A percentile compares a stretch with the other conserved stretches of the same genome.
phyloP scores from a whole-genome alignment of 2,797 vertebrate species.

The Coregonus suidteri region DNA sequence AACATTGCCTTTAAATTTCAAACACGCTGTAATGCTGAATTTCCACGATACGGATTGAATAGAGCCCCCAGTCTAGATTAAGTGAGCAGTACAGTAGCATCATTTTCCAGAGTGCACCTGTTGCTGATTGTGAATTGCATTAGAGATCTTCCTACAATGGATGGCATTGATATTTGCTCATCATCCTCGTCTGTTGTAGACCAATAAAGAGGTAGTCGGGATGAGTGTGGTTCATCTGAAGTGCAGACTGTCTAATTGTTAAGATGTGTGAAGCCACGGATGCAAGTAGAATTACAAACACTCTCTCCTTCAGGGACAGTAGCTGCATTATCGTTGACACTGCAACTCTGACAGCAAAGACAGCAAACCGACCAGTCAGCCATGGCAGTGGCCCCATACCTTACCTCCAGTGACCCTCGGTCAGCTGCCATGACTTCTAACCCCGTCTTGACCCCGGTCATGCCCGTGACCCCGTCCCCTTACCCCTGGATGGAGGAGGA shows the following conservation, averaged over 20 bases:
- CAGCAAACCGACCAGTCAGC: neutral
- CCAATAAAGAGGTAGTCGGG: too few species aligned
- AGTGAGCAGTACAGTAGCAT: neutral
- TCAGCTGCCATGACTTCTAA: neutral
- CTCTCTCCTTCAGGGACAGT: neutral
- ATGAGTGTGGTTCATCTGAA: conserved; percentile 12
- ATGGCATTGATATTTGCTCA: neutral
- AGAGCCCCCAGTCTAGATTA: neutral
- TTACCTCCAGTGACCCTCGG: conserved; percentile 35
- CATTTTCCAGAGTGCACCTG: neutral
- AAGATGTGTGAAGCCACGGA: neutral
- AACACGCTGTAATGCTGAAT: too few species aligned
- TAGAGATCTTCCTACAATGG: neutral
- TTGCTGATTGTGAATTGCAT: neutral
- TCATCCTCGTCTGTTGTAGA: neutral
- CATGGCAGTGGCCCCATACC: conserved; percentile 46
- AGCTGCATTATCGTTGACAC: too few species aligned
- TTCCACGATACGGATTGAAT: too few species aligned
- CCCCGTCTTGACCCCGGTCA: too few species aligned
- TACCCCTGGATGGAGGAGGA: conserved; percentile 30
- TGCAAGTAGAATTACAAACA: neutral
- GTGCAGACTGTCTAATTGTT: neutral
- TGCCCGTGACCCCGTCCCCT: conserved; percentile 15
- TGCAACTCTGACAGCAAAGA: too few species aligned
- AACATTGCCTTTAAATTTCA: too few species aligned